Percentiles rank a stretch among this genome's conserved stretches.
Conservation (phyloP, 2,113 vertebrate species). For the Pteruthius melanotis region DNA sequence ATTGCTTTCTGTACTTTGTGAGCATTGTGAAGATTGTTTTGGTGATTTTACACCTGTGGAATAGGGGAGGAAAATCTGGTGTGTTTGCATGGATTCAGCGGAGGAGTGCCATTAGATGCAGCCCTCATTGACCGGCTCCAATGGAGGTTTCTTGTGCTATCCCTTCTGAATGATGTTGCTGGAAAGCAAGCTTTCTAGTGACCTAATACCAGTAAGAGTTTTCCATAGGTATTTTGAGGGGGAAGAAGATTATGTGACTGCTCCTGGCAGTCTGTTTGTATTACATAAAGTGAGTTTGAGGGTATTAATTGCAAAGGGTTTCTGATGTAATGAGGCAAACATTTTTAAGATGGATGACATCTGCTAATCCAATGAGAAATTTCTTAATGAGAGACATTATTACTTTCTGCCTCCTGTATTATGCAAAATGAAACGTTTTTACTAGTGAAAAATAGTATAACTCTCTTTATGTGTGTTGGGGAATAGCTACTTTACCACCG, state of each 20-base stretch:
- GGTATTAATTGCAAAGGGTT: background rate
- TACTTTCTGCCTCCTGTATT: slow-evolving; percentile 8
- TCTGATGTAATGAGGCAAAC: background rate
- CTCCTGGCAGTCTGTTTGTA: background rate
- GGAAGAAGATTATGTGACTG: background rate
- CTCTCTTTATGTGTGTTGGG: slow-evolving; percentile 19
- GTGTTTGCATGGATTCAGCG: background rate
- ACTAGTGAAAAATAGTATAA: slow-evolving; percentile 22
- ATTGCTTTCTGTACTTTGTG: background rate
- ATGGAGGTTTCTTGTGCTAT: background rate
- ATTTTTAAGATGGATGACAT: slow-evolving; percentile 24
- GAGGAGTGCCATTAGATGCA: background rate
- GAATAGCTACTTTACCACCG: background rate
- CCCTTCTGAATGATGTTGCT: background rate
- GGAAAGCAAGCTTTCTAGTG: background rate
- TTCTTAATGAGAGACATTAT: slow-evolving; percentile 41
- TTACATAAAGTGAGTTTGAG: background rate
- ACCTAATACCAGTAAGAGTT: background rate
- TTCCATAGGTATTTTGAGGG: background rate
- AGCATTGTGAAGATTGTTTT: background rate
- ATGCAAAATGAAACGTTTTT: slow-evolving; percentile 48
- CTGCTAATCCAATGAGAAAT: slow-evolving; percentile 14
- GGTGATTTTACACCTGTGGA: background rate
- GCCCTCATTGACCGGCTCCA: background rate
- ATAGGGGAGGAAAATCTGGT: background rate